phyloP scores from a whole-genome alignment of 1,140 invertebrate species.

The Heliconius melpomene region DNA sequence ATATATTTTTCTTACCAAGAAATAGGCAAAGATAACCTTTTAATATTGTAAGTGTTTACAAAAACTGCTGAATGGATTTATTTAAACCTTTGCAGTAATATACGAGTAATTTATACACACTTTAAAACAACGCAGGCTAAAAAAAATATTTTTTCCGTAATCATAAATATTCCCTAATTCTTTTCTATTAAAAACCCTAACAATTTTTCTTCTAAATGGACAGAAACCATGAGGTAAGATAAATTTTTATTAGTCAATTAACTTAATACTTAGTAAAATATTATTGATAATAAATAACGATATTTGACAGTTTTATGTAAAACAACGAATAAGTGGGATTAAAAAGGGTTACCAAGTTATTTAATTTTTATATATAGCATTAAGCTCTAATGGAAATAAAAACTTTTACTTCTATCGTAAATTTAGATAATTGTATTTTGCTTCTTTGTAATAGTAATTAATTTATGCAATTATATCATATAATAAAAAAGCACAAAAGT shows the following conservation, averaged over 20 bases:
- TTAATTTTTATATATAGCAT: not conserved
- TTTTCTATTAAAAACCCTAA: not conserved
- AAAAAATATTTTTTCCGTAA: too few relatives aligned
- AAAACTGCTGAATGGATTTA: too few relatives aligned
- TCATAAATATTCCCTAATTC: too few relatives aligned
- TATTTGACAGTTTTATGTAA: constrained; percentile 9
- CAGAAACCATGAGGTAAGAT: not conserved
- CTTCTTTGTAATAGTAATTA: not conserved
- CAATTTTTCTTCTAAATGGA: not conserved
- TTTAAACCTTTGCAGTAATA: too few relatives aligned
- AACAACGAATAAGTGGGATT: not conserved
- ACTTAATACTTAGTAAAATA: constrained; percentile 8
- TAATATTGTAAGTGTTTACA: too few relatives aligned
- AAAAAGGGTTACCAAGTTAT: constrained; percentile 1
- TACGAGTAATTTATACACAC: too few relatives aligned
- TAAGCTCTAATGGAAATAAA: not conserved
- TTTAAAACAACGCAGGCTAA: too few relatives aligned
- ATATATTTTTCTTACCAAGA: too few relatives aligned
- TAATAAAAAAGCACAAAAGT: too few relatives aligned
- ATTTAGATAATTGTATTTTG: not conserved
- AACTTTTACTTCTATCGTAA: not conserved
- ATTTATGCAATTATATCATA: not conserved
- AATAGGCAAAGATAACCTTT: too few relatives aligned
- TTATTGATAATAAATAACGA: not conserved
- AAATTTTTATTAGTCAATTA: not conserved